These are phyloP conservation scores for Manis javanica DNA, from an alignment of 2,797 vertebrate species.

Conservation along the genomic window DNA sequence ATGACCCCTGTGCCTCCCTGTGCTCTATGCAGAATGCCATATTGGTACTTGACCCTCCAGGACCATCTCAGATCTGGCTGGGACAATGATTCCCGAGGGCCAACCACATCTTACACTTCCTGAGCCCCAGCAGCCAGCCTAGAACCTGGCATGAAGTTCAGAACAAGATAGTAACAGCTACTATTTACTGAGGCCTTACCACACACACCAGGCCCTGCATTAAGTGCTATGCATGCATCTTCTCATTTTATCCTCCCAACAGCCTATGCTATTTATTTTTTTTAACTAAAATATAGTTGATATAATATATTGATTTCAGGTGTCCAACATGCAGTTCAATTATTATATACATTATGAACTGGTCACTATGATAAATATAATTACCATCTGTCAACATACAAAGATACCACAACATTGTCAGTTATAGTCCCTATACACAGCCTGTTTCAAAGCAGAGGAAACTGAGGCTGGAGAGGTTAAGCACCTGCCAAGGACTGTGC, in stretches of 20 bases:
- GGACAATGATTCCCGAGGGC: neutral
- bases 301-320: too few relatives aligned
- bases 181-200: neutral
- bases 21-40: neutral
- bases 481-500: neutral
- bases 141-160: neutral
- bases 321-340: too few relatives aligned
- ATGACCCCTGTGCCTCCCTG: neutral
- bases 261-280: neutral
- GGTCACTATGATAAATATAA: too few relatives aligned
- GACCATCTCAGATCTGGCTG: neutral
- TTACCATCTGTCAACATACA: too few relatives aligned
- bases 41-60: neutral
- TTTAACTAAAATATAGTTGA: too few relatives aligned
- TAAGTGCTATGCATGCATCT: neutral
- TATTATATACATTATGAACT: too few relatives aligned
- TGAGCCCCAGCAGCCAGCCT: neutral
- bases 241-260: neutral
- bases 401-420: too few relatives aligned
- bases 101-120: neutral
- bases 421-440: too few relatives aligned
- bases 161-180: neutral
- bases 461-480: neutral
- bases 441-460: neutral
- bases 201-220: neutral